These are phyloP conservation scores for Tinea pellionella DNA, from an alignment of 2,888 invertebrate species.

Conservation along the genomic window DNA sequence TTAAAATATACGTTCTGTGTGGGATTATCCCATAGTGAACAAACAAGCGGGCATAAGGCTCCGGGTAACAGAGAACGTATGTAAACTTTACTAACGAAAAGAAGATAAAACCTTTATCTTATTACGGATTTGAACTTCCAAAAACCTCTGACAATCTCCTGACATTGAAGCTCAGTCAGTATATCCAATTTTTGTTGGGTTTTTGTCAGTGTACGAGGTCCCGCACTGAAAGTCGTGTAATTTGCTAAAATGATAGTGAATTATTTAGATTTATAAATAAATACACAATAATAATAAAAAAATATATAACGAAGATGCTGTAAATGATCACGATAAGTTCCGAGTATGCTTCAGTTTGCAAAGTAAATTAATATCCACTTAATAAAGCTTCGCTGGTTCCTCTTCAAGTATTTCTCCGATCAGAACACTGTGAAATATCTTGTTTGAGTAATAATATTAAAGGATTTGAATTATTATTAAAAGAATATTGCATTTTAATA, in stretches of 20 bases:
- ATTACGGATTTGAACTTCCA: slow-evolving; percentile 40
- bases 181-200: slow-evolving; percentile 3
- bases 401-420: no score
- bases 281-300: no score
- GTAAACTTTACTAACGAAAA: slow-evolving; percentile 61
- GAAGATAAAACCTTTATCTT: slow-evolving; percentile 64
- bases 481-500: no score
- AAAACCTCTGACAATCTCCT: slow-evolving; percentile 18
- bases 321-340: background rate
- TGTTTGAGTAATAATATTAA: no score
- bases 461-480: no score
- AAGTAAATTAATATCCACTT: background rate
- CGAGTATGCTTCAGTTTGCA: background rate
- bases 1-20: slow-evolving; percentile 21
- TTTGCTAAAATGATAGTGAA: background rate
- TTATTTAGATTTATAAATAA: background rate
- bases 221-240: background rate
- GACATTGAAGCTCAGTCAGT: background rate
- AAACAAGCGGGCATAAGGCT: slow-evolving; percentile 52
- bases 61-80: slow-evolving; percentile 32
- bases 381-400: background rate
- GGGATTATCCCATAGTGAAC: slow-evolving; percentile 54
- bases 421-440: no score
- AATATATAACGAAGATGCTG: background rate
- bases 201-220: background rate